Conservation (phyloP, 1,140 invertebrate species). For the Aphaenogaster rudis region DNA sequence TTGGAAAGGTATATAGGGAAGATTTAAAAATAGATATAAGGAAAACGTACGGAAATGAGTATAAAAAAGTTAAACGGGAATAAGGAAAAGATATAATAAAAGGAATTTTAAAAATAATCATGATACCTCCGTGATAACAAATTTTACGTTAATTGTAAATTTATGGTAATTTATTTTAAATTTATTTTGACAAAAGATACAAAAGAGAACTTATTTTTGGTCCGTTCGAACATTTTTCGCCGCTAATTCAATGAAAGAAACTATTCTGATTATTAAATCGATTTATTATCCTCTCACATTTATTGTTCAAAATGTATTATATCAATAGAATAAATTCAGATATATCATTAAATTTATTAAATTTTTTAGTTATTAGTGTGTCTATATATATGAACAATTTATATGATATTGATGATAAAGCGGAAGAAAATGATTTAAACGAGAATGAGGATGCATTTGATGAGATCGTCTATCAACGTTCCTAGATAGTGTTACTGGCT, state of each 20-base stretch:
- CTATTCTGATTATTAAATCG: background rate
- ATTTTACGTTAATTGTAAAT: background rate
- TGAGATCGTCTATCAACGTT: slow-evolving; percentile 59
- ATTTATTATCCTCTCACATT: background rate
- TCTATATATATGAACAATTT: slow-evolving; percentile 2
- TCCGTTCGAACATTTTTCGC: slow-evolving; percentile 5
- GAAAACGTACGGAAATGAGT: background rate
- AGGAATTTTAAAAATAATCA: too few species aligned
- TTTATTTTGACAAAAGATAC: background rate
- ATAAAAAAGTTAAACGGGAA: too few species aligned
- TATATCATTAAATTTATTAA: background rate
- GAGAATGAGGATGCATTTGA: slow-evolving; percentile 33
- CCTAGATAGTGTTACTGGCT: slow-evolving; percentile 50
- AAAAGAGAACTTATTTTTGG: slow-evolving; percentile 3
- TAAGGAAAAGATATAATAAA: too few species aligned
- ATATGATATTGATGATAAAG: slow-evolving; percentile 34
- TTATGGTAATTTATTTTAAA: background rate
- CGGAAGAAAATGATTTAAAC: slow-evolving; percentile 16
- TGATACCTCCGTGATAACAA: too few species aligned
- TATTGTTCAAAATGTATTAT: background rate
- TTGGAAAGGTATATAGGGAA: background rate
- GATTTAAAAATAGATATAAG: background rate
- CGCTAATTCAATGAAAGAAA: slow-evolving; percentile 26
- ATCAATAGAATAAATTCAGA: background rate
- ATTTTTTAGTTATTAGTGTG: background rate